A percentile compares a stretch with the other conserved stretches of the same genome.
These are phyloP conservation scores for Megaptera novaeangliae DNA, from an alignment of 2,113 vertebrate species.

Conservation along the genomic window DNA sequence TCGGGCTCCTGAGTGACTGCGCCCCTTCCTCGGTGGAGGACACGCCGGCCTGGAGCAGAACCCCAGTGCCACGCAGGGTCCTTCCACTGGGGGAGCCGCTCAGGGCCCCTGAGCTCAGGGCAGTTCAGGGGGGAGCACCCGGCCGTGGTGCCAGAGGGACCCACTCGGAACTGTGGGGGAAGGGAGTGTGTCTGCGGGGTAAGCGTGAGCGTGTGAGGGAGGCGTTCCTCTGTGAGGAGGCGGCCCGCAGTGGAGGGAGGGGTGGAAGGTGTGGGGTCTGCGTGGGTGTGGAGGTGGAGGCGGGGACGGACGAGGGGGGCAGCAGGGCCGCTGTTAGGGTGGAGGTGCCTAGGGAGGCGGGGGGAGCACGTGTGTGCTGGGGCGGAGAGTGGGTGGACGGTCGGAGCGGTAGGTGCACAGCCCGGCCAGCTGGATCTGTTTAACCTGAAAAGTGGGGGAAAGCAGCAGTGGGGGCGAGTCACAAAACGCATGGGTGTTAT, in stretches of 20 bases:
- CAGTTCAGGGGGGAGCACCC: neutral
- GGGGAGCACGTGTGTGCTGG: neutral
- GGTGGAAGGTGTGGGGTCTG: neutral
- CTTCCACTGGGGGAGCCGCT: neutral
- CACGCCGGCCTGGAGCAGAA: neutral
- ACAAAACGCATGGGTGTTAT: constrained; percentile 12
- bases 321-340: neutral
- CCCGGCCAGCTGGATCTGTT: neutral
- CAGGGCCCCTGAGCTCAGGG: neutral
- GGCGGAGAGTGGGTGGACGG: neutral
- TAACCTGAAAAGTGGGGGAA: neutral
- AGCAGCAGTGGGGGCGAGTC: neutral
- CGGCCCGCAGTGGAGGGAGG: neutral
- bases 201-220: neutral
- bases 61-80: accelerated
- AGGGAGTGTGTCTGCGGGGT: neutral
- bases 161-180: neutral
- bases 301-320: neutral
- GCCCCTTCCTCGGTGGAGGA: neutral
- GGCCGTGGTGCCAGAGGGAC: neutral
- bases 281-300: neutral
- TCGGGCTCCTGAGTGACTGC: neutral
- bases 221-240: neutral
- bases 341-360: too few relatives aligned
- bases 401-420: too few relatives aligned